Percentiles rank a stretch among this genome's conserved stretches.
phyloP scores from a whole-genome alignment of 2,888 invertebrate species.

The Brachyptera putata region DNA sequence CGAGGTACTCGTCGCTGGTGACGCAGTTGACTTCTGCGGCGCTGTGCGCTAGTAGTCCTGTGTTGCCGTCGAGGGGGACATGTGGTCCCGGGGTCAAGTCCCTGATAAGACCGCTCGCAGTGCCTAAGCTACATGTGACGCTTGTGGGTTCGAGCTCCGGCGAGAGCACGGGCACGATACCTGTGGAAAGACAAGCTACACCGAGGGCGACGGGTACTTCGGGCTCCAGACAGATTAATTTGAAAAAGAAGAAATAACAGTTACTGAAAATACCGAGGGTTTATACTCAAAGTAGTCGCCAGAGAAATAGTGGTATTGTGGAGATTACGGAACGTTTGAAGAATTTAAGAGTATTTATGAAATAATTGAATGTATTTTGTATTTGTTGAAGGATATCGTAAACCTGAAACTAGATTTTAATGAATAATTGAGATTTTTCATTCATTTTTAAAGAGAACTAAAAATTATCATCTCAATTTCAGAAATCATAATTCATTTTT shows the following conservation, averaged over 20 bases:
- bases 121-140: constrained; percentile 52
- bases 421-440: too few species aligned
- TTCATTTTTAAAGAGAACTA: too few species aligned
- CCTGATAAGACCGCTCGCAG: constrained; percentile 53
- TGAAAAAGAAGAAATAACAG: constrained; percentile 49
- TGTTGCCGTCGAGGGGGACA: constrained; percentile 48
- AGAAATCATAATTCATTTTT: too few species aligned
- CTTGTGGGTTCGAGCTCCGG: constrained; percentile 37
- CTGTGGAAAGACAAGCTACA: constrained; percentile 42
- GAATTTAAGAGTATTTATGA: background rate
- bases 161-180: background rate
- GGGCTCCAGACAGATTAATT: constrained; percentile 1
- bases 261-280: constrained; percentile 18
- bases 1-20: constrained; percentile 41
- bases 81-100: constrained; percentile 46
- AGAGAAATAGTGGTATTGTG: constrained; percentile 1
- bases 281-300: background rate
- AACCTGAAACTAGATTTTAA: too few species aligned
- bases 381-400: background rate
- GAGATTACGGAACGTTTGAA: background rate
- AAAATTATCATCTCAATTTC: too few species aligned
- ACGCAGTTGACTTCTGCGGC: constrained; percentile 57
- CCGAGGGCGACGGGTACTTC: background rate
- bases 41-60: constrained; percentile 57
- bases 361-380: background rate